Base-by-base conservation (phyloP, 2,888 invertebrate species). In the Parnassius glacialis region DNA sequence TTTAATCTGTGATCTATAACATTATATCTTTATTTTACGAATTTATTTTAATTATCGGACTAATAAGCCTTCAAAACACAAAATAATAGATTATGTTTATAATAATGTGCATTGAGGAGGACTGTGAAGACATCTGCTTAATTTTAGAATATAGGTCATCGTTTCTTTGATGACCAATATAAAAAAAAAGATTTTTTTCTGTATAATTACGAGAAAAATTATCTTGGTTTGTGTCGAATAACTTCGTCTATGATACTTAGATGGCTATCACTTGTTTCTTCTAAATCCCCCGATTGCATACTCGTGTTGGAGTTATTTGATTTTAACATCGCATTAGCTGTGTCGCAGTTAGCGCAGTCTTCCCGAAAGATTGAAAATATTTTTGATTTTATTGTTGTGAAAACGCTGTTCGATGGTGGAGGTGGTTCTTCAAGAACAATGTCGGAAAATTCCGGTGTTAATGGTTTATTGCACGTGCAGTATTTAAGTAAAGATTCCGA, bases 321-420 rank as follows among this genome's bases (percentile, higher is more conserved):
- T 20, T 42, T 51, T 16, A 44, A 52, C n/a, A 13, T 10, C 3
- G 16, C 7, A 42, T 10, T 47, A 9, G 16, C 41, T 25, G 7
- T 13, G 11, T 54, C 50, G 43, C 42, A 57, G 20, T 60, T 13
- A 9, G 48, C 54, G 43, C 42, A 57, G 20, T 60, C 60, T 41
- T 59, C 59, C 0, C 63, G 51, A 25, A 63, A 63, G 7, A 64
- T 61, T 3, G 58, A 61, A 43, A 48, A 61, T 16, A 64, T 52
- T 45, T 41, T 65, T 13, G 64, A 62, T 45, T 61, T 65, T 44
- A 65, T 62, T 1, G 56, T 44, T 5, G 64, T 61, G 41, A 61
- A 61, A 43, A 61, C 57, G 41, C 61, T 56, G 54, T 51, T 61
- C 11, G 57, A 52, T 41, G 16, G 59, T 41, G 43, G 12, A 0